phyloP scores from a whole-genome alignment of 1,140 invertebrate species.

The Drosophila nigrodunni region DNA sequence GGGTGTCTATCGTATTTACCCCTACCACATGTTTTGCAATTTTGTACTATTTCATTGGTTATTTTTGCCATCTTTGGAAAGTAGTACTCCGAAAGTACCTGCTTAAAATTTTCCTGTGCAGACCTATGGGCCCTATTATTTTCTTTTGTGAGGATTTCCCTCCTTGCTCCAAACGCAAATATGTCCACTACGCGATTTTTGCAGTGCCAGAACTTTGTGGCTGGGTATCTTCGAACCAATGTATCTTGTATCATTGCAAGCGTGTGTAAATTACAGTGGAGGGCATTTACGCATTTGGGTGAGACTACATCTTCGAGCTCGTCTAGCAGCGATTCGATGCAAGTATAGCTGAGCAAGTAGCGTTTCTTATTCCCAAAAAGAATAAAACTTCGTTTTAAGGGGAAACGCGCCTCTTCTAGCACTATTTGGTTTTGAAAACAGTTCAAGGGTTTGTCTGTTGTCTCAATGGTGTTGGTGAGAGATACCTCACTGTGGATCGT shows the following conservation, averaged over 20 bases:
- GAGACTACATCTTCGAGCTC: constrained; percentile 5
- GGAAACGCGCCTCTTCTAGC: constrained; percentile 18
- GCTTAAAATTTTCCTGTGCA: constrained; percentile 29
- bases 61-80: constrained; percentile 31
- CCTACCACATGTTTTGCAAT: constrained; percentile 48
- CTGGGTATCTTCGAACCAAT: constrained; percentile 12
- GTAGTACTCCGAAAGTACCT: constrained; percentile 26
- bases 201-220: constrained; percentile 34
- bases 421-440: constrained; percentile 25
- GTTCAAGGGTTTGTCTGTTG: constrained; percentile 22
- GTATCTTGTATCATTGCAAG: constrained; percentile 26
- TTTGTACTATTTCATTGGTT: constrained; percentile 31
- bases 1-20: no score
- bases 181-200: constrained; percentile 19
- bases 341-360: constrained; percentile 5
- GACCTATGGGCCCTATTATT: constrained; percentile 33
- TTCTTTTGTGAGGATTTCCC: constrained; percentile 24
- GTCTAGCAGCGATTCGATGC: neutral
- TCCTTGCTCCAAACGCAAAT: constrained; percentile 17
- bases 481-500: constrained; percentile 5
- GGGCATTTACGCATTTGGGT: constrained; percentile 19
- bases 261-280: constrained; percentile 31
- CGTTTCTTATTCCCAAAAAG: constrained; percentile 18
- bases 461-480: constrained; percentile 18
- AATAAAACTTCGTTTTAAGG: constrained; percentile 14